These are phyloP conservation scores for Oligia strigilis DNA, from an alignment of 2,888 invertebrate species.

Conservation along the genomic window DNA sequence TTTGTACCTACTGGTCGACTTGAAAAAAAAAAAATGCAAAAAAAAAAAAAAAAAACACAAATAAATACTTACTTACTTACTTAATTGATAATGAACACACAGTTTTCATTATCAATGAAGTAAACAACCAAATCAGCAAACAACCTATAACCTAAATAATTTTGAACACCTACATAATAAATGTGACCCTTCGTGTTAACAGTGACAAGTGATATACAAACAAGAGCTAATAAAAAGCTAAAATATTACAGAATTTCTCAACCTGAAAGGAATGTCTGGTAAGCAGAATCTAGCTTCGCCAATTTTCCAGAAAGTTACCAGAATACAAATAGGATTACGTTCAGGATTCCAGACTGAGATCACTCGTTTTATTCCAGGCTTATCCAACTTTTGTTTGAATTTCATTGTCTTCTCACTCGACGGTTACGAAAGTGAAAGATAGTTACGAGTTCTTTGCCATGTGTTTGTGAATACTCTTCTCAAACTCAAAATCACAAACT, in stretches of 20 bases:
- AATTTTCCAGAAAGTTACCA: constrained; percentile 39
- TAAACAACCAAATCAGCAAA: no score
- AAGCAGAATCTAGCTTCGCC: constrained; percentile 37
- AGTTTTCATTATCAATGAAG: no score
- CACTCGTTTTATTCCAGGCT: constrained; percentile 11
- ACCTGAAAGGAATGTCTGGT: constrained; percentile 23
- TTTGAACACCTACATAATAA: background rate
- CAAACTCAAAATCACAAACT: background rate
- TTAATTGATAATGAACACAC: no score
- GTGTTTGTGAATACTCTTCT: background rate
- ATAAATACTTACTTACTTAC: no score
- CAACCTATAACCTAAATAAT: background rate
- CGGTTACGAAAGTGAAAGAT: background rate
- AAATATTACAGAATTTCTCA: constrained; percentile 22
- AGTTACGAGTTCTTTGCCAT: background rate
- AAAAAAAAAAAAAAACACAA: no score
- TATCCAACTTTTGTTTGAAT: constrained; percentile 20
- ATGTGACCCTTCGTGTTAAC: background rate
- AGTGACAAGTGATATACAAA: background rate
- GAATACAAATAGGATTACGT: constrained; percentile 64
- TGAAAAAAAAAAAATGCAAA: no score
- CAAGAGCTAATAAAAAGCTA: background rate
- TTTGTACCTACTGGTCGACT: background rate
- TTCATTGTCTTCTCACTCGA: constrained; percentile 10
- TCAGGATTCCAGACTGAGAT: constrained; percentile 22